A percentile compares a stretch with the other conserved stretches of the same genome.
phyloP scores from a whole-genome alignment of 2,888 invertebrate genomes.

The Leptarthrus brevirostris region DNA sequence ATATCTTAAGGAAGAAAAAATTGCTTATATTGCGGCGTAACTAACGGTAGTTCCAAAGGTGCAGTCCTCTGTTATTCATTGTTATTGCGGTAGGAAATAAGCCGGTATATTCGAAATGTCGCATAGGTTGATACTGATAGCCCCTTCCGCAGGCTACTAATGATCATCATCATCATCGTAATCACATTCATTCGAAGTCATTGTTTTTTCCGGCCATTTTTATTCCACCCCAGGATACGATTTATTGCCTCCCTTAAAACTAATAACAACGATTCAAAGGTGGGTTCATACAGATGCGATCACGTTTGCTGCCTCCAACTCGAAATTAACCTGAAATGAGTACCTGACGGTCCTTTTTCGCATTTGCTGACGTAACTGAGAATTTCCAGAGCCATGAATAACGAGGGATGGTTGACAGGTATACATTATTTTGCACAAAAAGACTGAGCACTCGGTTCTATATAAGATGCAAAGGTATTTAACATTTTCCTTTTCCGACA shows the following conservation, averaged over 20 bases:
- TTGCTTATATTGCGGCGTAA: background rate
- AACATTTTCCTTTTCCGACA: background rate
- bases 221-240: conserved; percentile 10
- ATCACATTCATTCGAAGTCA: conserved; percentile 30
- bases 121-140: background rate
- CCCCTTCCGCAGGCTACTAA: background rate
- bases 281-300: background rate
- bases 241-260: conserved; percentile 21
- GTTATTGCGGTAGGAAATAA: background rate
- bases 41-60: background rate
- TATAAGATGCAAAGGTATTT: conserved; percentile 18
- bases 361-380: background rate
- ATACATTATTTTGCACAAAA: background rate
- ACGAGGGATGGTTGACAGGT: background rate
- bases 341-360: background rate
- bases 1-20: background rate
- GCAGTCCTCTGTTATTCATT: background rate
- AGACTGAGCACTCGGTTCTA: background rate
- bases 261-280: background rate
- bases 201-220: conserved; percentile 4
- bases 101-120: background rate
- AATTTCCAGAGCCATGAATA: background rate
- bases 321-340: background rate
- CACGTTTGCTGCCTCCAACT: background rate
- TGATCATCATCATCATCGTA: conserved; percentile 26